Evolutionary conservation across 2,113 vertebrate genomes (phyloP), one percentile per base, ranked within the genome.

Genomic region (Siphamia tubifer): DNA sequence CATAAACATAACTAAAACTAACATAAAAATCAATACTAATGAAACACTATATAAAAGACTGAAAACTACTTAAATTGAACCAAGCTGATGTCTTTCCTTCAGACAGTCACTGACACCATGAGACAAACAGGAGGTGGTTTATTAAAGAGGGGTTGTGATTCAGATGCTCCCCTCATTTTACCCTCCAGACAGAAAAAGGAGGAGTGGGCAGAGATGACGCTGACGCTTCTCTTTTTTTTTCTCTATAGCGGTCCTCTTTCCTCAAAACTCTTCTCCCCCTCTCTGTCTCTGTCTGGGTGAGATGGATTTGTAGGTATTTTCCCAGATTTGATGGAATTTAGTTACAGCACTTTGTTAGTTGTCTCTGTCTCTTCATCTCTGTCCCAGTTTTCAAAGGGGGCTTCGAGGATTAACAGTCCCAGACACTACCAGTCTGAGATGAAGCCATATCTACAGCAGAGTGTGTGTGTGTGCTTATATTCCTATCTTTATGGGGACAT

Each of bases 231-330:
- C 28, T 52, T 25, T 15, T 21, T 32, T 19, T 13, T 2, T n/a
- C 27, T 34, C 51, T 23, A 30, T 23, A 21, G 8, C 38, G 11
- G 13, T 15, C 11, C 16, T 12, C 21, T 61, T 39, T 70, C n/a
- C 38, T 23, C 25, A 38, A 6, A 23, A 21, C 23, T 19, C 17
- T 16, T 21, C 49, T 45, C 34, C 20, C 24, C 17, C 21, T 32
- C 49, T 24, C 11, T 10, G 20, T 35, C 23, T 62, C 40, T 67
- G 40, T 61, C 35, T 44, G 42, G 28, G 10, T 42, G 6, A 61
- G 20, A 30, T 42, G 65, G 60, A 58, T 55, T 79, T 68, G 63
- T 52, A 45, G 68, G 68, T 72, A 68, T 72, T 80, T 74, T 58
- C 76, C 70, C 44, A 48, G 47, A 54, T 58, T 51, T 72, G 16